Percentiles rank a stretch among this genome's conserved stretches.
Evolutionary conservation across 2,888 invertebrate genomes (phyloP).

Genomic region (Panopea generosa): DNA sequence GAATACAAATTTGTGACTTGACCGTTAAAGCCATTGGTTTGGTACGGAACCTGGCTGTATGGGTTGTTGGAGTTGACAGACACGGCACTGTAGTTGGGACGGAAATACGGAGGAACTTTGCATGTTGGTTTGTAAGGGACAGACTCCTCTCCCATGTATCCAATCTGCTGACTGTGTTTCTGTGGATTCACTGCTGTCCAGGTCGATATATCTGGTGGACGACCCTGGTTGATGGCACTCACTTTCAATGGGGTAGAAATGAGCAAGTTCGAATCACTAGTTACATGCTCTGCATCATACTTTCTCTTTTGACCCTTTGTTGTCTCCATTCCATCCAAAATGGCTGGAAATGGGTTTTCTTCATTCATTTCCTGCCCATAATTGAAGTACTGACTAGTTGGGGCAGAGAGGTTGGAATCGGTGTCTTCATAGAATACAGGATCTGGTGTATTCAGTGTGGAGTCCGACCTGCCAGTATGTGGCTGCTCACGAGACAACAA

Average conservation of each 20-base stretch:
- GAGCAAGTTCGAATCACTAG: neutral
- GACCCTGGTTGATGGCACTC: constrained; percentile 38
- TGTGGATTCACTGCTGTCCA: constrained; percentile 42
- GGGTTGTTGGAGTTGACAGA: neutral
- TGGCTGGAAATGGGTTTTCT: neutral
- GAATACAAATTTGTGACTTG: too few relatives aligned
- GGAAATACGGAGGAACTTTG: constrained; percentile 37
- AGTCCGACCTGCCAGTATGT: neutral
- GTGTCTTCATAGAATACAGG: constrained; percentile 38
- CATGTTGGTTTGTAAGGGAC: constrained; percentile 35
- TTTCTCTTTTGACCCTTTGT: neutral
- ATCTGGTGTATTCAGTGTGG: constrained; percentile 39
- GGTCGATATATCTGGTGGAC: constrained; percentile 48
- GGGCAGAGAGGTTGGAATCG: constrained; percentile 14
- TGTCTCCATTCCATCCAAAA: neutral
- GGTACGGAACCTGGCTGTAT: too few relatives aligned
- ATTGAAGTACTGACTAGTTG: too few relatives aligned
- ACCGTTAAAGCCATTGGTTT: too few relatives aligned
- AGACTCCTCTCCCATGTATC: neutral
- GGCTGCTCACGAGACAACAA: neutral
- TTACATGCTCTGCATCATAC: neutral
- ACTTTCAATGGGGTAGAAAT: neutral
- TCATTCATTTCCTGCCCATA: neutral
- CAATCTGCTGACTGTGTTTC: neutral
- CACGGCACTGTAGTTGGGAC: neutral